phyloP scores from a whole-genome alignment of 2,797 vertebrate genomes.

The Cyprinodon diabolis region DNA sequence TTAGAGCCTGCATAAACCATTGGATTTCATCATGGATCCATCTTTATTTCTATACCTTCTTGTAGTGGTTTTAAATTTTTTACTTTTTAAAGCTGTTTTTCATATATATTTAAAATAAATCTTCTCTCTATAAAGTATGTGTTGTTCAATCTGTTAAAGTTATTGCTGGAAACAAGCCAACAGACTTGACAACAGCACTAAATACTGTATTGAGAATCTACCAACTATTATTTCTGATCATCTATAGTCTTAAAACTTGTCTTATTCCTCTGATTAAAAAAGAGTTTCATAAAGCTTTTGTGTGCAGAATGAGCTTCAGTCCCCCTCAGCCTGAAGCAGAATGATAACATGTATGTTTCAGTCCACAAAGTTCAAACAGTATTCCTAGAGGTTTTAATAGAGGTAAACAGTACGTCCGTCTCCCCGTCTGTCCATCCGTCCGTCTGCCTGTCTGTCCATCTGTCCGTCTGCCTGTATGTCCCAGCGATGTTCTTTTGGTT shows the following conservation, averaged over 20 bases:
- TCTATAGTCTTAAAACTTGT: not conserved
- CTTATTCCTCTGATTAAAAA: not conserved
- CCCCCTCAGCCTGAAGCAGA: not conserved
- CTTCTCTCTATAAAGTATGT: not conserved
- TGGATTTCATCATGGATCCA: too few relatives aligned
- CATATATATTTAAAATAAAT: not conserved
- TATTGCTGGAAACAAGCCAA: not conserved
- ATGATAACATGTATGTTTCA: too few relatives aligned
- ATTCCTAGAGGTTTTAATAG: constrained; percentile 21
- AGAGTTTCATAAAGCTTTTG: not conserved
- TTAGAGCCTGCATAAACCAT: too few relatives aligned
- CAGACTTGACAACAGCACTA: not conserved
- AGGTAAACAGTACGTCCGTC: not conserved
- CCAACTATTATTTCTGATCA: not conserved
- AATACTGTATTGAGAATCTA: not conserved
- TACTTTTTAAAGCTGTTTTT: not conserved
- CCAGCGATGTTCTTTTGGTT: constrained; percentile 5
- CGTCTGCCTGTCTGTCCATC: constrained; percentile 10
- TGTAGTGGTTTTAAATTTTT: not conserved
- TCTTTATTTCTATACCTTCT: not conserved
- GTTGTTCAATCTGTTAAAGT: not conserved
- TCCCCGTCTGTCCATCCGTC: constrained; percentile 7
- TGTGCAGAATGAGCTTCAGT: not conserved
- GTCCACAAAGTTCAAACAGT: not conserved
- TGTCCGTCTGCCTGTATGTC: not conserved